Evolutionary conservation across 1,140 invertebrate species (phyloP).

Genomic region (Orussus abietinus): DNA sequence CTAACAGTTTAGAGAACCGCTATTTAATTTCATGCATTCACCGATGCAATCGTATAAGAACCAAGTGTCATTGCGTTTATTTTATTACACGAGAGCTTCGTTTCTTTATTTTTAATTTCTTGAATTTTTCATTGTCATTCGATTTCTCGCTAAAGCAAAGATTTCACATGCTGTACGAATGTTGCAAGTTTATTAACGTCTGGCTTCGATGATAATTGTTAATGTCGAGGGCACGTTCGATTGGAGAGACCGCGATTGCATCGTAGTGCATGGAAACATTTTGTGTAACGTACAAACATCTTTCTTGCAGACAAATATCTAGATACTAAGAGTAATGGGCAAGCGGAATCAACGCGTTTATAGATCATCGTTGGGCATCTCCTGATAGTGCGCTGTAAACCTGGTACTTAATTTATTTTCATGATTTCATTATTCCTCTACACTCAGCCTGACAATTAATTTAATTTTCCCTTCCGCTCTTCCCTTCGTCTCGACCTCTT

Average conservation of each 20-base stretch:
- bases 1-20: too few relatives aligned
- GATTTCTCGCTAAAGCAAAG: too few relatives aligned
- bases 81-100: not conserved
- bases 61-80: not conserved
- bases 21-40: too few relatives aligned
- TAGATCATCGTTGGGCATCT: constrained; percentile 47
- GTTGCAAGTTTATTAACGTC: too few relatives aligned
- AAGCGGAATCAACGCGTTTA: constrained; percentile 53
- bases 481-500: not conserved
- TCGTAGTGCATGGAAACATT: constrained; percentile 11
- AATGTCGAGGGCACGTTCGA: too few relatives aligned
- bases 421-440: constrained; percentile 31
- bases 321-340: constrained; percentile 52
- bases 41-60: too few relatives aligned
- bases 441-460: constrained; percentile 23
- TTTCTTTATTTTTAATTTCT: constrained; percentile 23
- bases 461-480: constrained; percentile 26
- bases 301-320: constrained; percentile 53
- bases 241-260: too few relatives aligned
- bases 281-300: constrained; percentile 35
- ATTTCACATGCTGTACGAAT: too few relatives aligned
- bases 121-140: not conserved
- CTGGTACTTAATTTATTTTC: constrained; percentile 50
- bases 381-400: constrained; percentile 46
- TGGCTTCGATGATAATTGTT: too few relatives aligned